phyloP scores from a whole-genome alignment of 2,888 invertebrate species.

The Drosophila niveifrons region DNA sequence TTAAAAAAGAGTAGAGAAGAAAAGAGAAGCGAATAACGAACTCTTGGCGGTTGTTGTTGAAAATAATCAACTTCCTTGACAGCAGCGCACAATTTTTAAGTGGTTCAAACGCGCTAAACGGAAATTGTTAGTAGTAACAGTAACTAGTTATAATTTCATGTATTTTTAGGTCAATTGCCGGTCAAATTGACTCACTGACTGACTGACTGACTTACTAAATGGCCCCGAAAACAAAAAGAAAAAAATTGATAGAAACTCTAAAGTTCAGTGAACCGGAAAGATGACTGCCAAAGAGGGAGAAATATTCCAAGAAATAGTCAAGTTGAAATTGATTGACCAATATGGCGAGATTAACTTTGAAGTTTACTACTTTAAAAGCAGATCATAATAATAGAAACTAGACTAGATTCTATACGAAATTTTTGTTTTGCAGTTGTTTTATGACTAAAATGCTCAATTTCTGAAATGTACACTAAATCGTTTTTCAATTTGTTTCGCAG shows the following conservation, averaged over 20 bases:
- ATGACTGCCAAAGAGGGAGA: conserved; percentile 2
- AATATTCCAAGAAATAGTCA: background rate
- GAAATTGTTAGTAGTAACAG: conserved; percentile 53
- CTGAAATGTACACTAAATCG: background rate
- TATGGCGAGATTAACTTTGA: background rate
- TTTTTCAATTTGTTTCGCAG: conserved; percentile 10
- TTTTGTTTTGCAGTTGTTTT: background rate
- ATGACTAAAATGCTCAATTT: background rate
- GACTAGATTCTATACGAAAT: too few species aligned
- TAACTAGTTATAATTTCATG: conserved; percentile 25
- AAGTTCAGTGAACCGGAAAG: conserved; percentile 35
- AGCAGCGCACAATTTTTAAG: conserved; percentile 38
- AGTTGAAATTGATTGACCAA: background rate
- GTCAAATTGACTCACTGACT: conserved; percentile 17
- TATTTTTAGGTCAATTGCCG: conserved; percentile 25
- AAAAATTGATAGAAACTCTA: conserved; percentile 10
- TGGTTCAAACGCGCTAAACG: conserved; percentile 44
- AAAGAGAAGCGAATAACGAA: conserved; percentile 9
- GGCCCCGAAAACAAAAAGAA: conserved; percentile 9
- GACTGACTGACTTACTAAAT: conserved; percentile 14
- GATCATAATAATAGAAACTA: background rate
- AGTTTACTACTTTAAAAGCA: background rate
- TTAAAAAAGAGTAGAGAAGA: background rate
- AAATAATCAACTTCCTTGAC: conserved; percentile 65
- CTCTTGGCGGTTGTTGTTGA: conserved; percentile 20